Percentiles rank a stretch among this genome's conserved stretches.
These are phyloP conservation scores for Perca flavescens DNA, from an alignment of 2,113 vertebrate species.

Conservation along the genomic window DNA sequence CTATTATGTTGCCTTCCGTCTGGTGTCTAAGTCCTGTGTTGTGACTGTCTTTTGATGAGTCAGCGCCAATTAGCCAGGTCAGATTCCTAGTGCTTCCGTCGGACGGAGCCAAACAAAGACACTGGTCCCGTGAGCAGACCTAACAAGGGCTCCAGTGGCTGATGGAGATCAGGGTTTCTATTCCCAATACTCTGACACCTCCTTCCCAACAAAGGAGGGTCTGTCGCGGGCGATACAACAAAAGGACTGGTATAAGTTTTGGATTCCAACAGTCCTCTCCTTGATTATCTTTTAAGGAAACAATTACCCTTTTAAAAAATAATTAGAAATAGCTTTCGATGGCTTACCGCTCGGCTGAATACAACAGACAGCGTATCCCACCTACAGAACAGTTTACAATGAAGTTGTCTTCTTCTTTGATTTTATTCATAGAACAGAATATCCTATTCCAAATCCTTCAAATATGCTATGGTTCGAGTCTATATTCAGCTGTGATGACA, in stretches of 20 bases:
- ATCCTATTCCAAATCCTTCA: background rate
- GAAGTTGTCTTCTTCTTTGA: background rate
- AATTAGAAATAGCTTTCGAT: background rate
- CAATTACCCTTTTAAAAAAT: background rate
- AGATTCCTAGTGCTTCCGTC: background rate
- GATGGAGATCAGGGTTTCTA: background rate
- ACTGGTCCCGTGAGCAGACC: background rate
- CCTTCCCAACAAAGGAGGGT: background rate
- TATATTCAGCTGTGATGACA: background rate
- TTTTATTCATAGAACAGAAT: background rate
- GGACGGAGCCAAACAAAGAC: background rate
- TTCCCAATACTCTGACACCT: background rate
- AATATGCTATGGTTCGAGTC: background rate
- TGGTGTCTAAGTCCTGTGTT: constrained; percentile 10
- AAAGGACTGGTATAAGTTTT: background rate
- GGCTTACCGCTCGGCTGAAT: background rate
- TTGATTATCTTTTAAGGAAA: background rate
- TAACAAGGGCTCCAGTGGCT: background rate
- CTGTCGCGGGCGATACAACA: background rate
- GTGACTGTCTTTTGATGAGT: constrained; percentile 27
- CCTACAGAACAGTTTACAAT: no score
- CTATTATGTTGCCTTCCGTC: background rate
- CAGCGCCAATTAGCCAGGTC: constrained; percentile 24
- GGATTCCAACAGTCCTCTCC: background rate
- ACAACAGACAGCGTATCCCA: background rate